Conservation (phyloP, 1,140 invertebrate genomes). For the Drosophila pseudoobscura region DNA sequence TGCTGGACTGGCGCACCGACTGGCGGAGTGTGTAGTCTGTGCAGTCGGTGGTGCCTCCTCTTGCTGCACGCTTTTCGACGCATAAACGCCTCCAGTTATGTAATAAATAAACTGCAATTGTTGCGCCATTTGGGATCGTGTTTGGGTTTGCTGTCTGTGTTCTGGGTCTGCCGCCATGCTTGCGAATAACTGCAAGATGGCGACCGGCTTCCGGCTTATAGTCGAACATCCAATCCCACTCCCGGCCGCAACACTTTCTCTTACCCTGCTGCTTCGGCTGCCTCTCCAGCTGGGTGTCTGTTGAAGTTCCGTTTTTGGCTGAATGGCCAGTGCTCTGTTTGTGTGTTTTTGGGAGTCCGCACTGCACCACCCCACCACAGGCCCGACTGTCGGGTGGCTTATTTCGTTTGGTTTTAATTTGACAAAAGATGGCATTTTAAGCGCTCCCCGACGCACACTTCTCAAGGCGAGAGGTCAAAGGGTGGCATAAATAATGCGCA, state of each 20-base stretch:
- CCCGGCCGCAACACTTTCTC: slow-evolving; percentile 55
- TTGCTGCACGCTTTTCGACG: slow-evolving; percentile 28
- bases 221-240: slow-evolving; percentile 38
- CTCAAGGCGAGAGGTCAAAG: slow-evolving; percentile 58
- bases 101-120: slow-evolving; percentile 79
- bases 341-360: too few relatives aligned
- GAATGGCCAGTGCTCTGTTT: slow-evolving; percentile 33
- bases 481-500: slow-evolving; percentile 57
- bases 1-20: slow-evolving; percentile 29
- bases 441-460: slow-evolving; percentile 36
- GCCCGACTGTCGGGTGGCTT: slow-evolving; percentile 25
- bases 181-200: slow-evolving; percentile 71
- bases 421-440: slow-evolving; percentile 66
- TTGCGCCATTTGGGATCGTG: slow-evolving; percentile 37
- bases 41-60: not conserved
- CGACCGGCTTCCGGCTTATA: slow-evolving; percentile 63
- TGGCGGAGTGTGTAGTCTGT: too few relatives aligned
- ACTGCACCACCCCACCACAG: too few relatives aligned
- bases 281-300: slow-evolving; percentile 33
- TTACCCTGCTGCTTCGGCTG: slow-evolving; percentile 20
- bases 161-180: slow-evolving; percentile 58
- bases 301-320: slow-evolving; percentile 57
- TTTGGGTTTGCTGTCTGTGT: slow-evolving; percentile 8
- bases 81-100: slow-evolving; percentile 75
- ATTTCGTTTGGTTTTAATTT: slow-evolving; percentile 69